A percentile compares a stretch with the other conserved stretches of the same genome.
Conservation (phyloP, 2,797 vertebrate species). For the Molossus molossus region DNA sequence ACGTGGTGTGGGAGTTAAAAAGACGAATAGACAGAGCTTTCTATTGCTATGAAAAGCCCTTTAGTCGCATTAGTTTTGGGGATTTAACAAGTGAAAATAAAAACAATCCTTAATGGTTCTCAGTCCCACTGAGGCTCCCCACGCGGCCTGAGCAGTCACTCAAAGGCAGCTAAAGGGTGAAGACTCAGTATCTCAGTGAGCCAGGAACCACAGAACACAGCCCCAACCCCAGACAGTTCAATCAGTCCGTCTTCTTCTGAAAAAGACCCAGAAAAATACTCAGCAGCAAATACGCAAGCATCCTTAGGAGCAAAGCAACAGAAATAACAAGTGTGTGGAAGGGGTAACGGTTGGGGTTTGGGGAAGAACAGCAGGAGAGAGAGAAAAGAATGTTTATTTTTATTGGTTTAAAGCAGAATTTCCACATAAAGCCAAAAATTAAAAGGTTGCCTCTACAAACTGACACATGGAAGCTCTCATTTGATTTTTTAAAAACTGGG, state of each 20-base stretch:
- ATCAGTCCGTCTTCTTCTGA: not conserved
- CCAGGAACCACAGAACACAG: not conserved
- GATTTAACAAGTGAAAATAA: conserved; percentile 62
- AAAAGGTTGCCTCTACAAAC: not conserved
- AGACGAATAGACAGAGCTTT: conserved; percentile 44
- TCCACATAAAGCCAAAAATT: conserved; percentile 16
- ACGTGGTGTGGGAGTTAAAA: conserved; percentile 62
- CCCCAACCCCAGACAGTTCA: not conserved
- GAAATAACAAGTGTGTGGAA: not conserved
- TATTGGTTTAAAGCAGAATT: conserved; percentile 52
- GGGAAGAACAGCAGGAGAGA: not conserved
- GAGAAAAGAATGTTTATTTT: not conserved
- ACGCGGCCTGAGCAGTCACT: not conserved
- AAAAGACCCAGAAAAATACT: conserved; percentile 26
- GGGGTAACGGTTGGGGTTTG: not conserved
- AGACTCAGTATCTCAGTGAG: not conserved
- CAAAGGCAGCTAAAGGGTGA: conserved; percentile 19
- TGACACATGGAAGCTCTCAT: not conserved
- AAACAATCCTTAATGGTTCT: not conserved
- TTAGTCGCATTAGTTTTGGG: conserved; percentile 67
- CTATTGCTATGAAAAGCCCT: conserved; percentile 44
- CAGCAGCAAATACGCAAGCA: not conserved
- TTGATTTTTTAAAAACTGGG: not conserved
- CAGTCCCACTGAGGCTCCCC: not conserved
- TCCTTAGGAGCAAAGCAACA: not conserved